Percentiles rank a stretch among this genome's conserved stretches.
These are phyloP conservation scores for Columba livia DNA, from an alignment of 2,113 vertebrate genomes.

Conservation along the genomic window DNA sequence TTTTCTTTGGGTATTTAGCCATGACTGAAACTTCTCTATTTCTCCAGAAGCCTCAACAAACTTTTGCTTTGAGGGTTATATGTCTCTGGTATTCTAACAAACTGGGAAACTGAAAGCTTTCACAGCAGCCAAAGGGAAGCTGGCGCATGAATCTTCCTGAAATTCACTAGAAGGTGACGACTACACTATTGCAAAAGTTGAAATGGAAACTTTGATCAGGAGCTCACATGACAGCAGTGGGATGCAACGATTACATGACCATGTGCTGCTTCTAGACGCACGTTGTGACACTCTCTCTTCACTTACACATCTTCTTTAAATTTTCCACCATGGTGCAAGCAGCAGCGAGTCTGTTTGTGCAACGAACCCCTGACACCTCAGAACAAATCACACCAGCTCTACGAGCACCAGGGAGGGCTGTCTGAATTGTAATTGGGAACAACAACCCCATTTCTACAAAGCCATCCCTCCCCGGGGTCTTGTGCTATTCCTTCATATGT, in stretches of 20 bases:
- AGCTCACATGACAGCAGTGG: not conserved
- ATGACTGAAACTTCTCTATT: not conserved
- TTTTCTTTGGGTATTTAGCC: not conserved
- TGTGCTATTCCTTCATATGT: slow-evolving; percentile 10
- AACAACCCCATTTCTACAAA: not conserved
- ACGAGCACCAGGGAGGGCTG: not conserved
- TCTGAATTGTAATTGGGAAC: slow-evolving; percentile 7
- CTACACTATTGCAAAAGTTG: not conserved
- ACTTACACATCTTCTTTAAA: not conserved
- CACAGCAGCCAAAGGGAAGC: not conserved
- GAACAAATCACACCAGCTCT: not conserved
- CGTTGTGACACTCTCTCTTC: not conserved
- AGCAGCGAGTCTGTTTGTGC: not conserved
- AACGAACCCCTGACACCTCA: not conserved
- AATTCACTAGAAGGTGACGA: slow-evolving; percentile 15
- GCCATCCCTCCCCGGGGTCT: not conserved
- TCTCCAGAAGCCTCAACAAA: not conserved
- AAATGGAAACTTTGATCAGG: not conserved
- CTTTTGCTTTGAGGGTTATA: not conserved
- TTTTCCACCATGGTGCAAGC: not conserved
- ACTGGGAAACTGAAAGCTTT: not conserved
- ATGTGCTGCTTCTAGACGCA: not conserved
- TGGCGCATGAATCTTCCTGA: not conserved
- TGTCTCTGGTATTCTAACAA: not conserved
- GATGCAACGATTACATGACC: not conserved